phyloP scores from a whole-genome alignment of 2,113 vertebrate species.

The human (Homo sapiens) region DNA sequence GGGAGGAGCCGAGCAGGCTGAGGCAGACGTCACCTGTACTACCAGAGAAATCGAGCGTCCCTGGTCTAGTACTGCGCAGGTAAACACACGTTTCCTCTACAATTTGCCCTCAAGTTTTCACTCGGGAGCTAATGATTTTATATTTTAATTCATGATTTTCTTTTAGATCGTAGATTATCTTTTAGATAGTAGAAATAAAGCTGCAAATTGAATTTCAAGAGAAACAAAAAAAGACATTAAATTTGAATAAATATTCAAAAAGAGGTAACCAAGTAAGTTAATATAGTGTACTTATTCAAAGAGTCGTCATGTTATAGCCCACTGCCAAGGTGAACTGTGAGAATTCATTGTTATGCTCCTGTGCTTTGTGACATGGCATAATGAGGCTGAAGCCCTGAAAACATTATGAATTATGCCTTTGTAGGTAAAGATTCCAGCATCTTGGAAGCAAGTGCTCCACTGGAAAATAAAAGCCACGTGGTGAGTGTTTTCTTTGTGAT shows the following conservation, averaged over 20 bases:
- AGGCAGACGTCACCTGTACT: constrained; percentile 89
- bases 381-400: background rate
- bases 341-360: background rate
- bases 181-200: constrained; percentile 95
- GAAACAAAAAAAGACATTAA: constrained; percentile 90
- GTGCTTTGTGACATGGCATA: too few species aligned
- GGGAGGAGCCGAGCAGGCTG: constrained; percentile 85
- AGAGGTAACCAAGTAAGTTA: constrained; percentile 84
- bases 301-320: background rate
- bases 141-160: background rate
- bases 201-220: constrained; percentile 93
- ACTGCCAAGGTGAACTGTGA: background rate
- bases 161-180: background rate
- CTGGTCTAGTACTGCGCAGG: constrained; percentile 92
- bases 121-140: background rate
- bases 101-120: background rate
- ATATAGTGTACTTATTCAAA: background rate
- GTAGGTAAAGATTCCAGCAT: background rate
- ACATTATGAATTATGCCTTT: background rate
- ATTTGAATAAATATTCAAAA: constrained; percentile 86
- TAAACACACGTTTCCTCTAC: constrained; percentile 28
- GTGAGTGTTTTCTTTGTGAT: background rate
- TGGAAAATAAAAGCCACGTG: fast-evolving
- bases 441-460: too few species aligned
- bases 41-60: constrained; percentile 91